Evolutionary conservation across 2,797 vertebrate species (phyloP), one percentile per base, ranked within the genome.

Genomic region (Brachymystax lenok): DNA sequence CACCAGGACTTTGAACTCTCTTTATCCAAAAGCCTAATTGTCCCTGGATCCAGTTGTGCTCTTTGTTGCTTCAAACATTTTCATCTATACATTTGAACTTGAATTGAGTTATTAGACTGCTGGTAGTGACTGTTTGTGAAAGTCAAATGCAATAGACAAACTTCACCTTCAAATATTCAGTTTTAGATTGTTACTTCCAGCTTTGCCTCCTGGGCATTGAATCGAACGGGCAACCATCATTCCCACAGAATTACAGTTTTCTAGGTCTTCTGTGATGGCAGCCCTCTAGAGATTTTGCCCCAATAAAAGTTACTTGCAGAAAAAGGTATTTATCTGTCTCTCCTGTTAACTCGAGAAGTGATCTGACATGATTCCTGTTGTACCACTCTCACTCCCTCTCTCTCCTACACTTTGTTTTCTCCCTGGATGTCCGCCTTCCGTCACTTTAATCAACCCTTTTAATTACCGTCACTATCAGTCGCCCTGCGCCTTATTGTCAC

Each of bases 371-470:
- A 84, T 81, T 70, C 82, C 12, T 74, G 69, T 51, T 73, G 21
- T 17, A 12, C 59, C 21, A 5, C 52, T 67, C 50, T 24, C 61
- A 74, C 61, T 70, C 64, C 76, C 74, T 77, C 75, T 27, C 54
- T 73, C 63, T 63, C 46, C 64, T 63, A 46, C 67, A 56, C 30
- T 70, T 71, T 61, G 56, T 77, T 51, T 61, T 69, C 80, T 88
- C 83, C 68, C 79, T 75, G 73, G 74, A 76, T 80, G 90, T 86
- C 84, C 89, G 88, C 88, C 66, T 92, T 93, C 89, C 80, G 78
- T 93, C 93, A 92, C 78, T 92, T 89, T 90, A 90, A 92, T 92
- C 87, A 92, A 83, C 79, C 76, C 80, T 88, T 92, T 92, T 93
- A 93, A 92, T 92, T 92, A 91, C 86, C 77, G 82, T 83, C 75